These are phyloP conservation scores for Drosophila orena DNA, from an alignment of 1,140 invertebrate species.

Conservation along the genomic window DNA sequence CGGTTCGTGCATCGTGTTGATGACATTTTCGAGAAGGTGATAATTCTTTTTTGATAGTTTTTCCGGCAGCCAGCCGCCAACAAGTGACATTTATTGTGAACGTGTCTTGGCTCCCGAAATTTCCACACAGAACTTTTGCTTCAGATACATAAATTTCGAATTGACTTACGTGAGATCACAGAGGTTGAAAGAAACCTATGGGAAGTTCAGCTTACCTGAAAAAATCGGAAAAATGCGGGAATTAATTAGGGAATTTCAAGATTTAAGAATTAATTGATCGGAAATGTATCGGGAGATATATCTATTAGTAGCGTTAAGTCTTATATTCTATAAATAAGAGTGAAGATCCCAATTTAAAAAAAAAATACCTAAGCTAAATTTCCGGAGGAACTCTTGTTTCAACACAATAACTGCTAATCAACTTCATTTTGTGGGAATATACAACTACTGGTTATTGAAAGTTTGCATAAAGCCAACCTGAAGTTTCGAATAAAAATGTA, in stretches of 20 bases:
- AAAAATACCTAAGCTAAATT: too few species aligned
- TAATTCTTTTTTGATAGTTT: conserved; percentile 83
- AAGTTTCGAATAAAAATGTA: background rate
- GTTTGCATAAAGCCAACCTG: background rate
- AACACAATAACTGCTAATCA: too few species aligned
- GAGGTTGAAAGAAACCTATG: background rate
- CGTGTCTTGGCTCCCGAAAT: conserved; percentile 53
- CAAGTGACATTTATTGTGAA: conserved; percentile 77
- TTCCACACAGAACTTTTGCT: conserved; percentile 39
- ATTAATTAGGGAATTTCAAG: conserved; percentile 6
- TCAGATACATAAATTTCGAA: conserved; percentile 48
- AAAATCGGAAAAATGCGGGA: conserved; percentile 6
- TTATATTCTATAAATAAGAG: too few species aligned
- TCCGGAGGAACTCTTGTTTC: too few species aligned
- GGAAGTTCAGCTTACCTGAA: conserved; percentile 55
- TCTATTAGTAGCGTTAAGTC: too few species aligned
- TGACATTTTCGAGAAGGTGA: conserved; percentile 69
- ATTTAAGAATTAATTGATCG: background rate
- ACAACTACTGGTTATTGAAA: too few species aligned
- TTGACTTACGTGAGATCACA: conserved; percentile 51
- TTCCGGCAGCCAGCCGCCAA: conserved; percentile 65
- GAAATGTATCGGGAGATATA: too few species aligned
- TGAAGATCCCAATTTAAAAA: too few species aligned
- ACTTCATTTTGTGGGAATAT: too few species aligned
- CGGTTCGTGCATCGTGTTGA: conserved; percentile 28